A percentile compares a stretch with the other conserved stretches of the same genome.
Conservation (phyloP, 1,140 invertebrate species). For the Odontomachus brunneus region DNA sequence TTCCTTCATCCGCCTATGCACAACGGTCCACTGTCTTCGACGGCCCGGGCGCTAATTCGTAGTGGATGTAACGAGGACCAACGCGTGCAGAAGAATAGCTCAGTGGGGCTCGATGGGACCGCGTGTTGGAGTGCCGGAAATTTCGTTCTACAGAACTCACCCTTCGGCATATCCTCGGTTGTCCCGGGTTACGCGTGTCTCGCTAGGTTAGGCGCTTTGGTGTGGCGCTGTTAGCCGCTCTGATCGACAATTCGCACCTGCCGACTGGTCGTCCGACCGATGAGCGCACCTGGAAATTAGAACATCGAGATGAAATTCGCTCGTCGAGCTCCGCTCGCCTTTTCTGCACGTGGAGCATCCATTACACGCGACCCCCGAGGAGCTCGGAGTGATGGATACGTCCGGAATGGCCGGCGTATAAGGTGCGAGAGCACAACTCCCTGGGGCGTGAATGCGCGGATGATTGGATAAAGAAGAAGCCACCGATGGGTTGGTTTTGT, state of each 20-base stretch:
- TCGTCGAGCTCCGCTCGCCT: not conserved
- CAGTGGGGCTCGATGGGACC: not conserved
- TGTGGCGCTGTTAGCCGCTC: not conserved
- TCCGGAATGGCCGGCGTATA: slow-evolving; percentile 43
- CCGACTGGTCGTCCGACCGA: slow-evolving; percentile 11
- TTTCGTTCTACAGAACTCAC: not conserved
- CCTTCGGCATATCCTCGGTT: no score
- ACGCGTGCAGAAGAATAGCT: not conserved
- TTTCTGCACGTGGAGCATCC: slow-evolving; percentile 30
- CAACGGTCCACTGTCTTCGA: slow-evolving; percentile 48
- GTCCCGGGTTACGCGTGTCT: no score
- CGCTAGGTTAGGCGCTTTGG: no score
- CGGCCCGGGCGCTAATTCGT: not conserved
- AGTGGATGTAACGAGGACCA: slow-evolving; percentile 11
- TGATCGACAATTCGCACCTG: slow-evolving; percentile 35
- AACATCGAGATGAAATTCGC: no score
- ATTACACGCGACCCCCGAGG: slow-evolving; percentile 52
- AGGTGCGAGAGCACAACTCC: slow-evolving; percentile 21
- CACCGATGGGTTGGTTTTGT: slow-evolving; percentile 58
- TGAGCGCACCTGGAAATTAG: slow-evolving; percentile 53
- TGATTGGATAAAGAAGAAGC: slow-evolving; percentile 78
- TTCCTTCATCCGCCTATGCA: slow-evolving; percentile 26
- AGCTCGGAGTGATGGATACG: slow-evolving; percentile 60
- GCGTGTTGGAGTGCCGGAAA: not conserved
- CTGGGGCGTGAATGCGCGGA: slow-evolving; percentile 75